phyloP scores from a whole-genome alignment of 1,140 invertebrate species.

The Drosophila rufa region DNA sequence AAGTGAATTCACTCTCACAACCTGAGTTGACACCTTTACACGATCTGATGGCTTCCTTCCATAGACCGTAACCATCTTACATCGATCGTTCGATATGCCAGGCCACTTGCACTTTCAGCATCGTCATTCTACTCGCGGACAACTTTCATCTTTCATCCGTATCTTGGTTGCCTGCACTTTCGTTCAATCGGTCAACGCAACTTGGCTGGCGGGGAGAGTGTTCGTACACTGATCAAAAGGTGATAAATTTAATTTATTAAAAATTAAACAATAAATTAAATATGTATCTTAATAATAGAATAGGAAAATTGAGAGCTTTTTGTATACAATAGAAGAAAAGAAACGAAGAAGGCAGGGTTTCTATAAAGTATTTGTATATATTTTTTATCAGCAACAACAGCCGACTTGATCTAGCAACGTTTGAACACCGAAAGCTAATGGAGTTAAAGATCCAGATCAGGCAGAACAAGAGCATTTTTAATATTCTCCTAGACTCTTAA shows the following conservation, averaged over 20 bases:
- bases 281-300: too few species aligned
- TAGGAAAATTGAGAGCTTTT: neutral
- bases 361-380: too few species aligned
- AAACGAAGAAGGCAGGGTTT: too few species aligned
- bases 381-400: too few species aligned
- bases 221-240: constrained; percentile 1
- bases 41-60: constrained; percentile 40
- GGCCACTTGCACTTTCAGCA: constrained; percentile 76
- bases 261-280: too few species aligned
- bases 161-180: constrained; percentile 60
- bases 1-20: constrained; percentile 29
- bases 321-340: too few species aligned
- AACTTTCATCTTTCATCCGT: constrained; percentile 74
- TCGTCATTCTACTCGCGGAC: constrained; percentile 47
- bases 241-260: neutral
- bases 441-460: too few species aligned
- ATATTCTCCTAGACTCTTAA: too few species aligned
- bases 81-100: constrained; percentile 59
- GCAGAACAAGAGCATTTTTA: too few species aligned
- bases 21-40: constrained; percentile 22
- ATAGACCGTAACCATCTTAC: constrained; percentile 68
- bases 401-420: too few species aligned
- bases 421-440: too few species aligned
- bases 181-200: constrained; percentile 75
- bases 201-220: constrained; percentile 12